Evolutionary conservation across 1,140 invertebrate genomes (phyloP).

Genomic region (Stegodyphus mimosarum): DNA sequence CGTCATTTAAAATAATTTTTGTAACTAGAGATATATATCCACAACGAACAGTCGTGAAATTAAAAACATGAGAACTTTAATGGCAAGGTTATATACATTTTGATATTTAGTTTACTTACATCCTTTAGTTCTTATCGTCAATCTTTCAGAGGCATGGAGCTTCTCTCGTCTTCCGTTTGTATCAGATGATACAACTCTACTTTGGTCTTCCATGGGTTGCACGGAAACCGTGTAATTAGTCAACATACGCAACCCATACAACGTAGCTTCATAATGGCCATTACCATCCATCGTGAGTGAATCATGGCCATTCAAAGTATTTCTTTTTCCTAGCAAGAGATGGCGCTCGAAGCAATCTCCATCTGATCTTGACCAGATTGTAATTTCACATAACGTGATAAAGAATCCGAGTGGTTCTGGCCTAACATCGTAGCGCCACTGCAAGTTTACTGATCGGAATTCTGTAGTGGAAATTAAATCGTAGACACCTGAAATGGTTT

Average conservation of each 20-base stretch:
- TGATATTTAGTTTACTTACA: constrained; percentile 73
- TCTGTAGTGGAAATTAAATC: constrained; percentile 56
- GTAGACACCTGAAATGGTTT: constrained; percentile 39
- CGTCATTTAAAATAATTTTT: no score
- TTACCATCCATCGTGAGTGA: not conserved
- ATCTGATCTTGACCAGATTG: constrained; percentile 36
- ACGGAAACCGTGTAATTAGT: constrained; percentile 84
- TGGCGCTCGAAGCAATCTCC: constrained; percentile 51
- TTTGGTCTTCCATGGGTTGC: constrained; percentile 68
- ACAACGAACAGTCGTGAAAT: no score
- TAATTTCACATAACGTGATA: constrained; percentile 61
- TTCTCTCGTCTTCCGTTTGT: constrained; percentile 64
- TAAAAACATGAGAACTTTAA: no score
- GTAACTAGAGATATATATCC: no score
- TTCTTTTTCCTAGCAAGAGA: constrained; percentile 23
- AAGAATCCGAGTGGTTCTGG: constrained; percentile 56
- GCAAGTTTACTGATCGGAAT: constrained; percentile 61
- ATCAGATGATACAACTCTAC: constrained; percentile 62
- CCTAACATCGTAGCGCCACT: constrained; percentile 47
- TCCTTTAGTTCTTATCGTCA: constrained; percentile 80
- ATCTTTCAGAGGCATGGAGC: constrained; percentile 66
- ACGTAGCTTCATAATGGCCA: constrained; percentile 47
- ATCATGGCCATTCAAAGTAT: constrained; percentile 29
- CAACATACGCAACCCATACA: constrained; percentile 72
- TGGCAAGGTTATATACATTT: no score